Conservation (phyloP, 2,888 invertebrate genomes). For the Dasysyrphus tricinctus region DNA sequence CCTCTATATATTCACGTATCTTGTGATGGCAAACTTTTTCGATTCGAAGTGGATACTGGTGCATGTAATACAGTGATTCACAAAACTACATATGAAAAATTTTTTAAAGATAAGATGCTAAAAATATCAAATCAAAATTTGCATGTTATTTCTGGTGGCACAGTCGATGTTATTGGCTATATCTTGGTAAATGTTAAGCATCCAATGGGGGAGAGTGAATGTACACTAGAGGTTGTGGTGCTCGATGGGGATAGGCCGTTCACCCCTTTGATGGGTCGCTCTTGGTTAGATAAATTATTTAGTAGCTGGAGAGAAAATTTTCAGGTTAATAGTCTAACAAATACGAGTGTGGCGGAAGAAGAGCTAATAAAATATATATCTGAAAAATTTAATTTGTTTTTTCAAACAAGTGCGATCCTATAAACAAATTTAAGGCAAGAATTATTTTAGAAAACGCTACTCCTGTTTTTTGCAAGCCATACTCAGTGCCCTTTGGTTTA, state of each 20-base stretch:
- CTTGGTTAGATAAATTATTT: neutral
- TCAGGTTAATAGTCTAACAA: neutral
- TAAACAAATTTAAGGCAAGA: neutral
- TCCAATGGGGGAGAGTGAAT: neutral
- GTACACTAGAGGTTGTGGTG: neutral
- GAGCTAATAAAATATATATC: neutral
- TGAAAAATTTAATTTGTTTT: neutral
- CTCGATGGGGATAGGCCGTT: neutral
- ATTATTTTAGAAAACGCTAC: neutral
- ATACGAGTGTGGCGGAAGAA: neutral
- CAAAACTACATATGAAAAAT: neutral
- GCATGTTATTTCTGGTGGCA: slow-evolving; percentile 10
- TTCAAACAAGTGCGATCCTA: neutral
- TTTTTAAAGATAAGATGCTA: neutral
- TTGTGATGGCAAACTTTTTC: neutral
- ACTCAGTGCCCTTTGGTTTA: neutral
- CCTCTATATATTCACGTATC: slow-evolving; percentile 10
- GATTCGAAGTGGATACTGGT: slow-evolving; percentile 24
- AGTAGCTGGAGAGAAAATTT: neutral
- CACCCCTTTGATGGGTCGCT: neutral
- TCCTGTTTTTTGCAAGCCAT: neutral
- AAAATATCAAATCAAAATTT: slow-evolving; percentile 18
- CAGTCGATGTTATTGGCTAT: slow-evolving; percentile 12
- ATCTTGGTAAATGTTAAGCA: neutral
- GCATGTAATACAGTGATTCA: slow-evolving; percentile 22